Base-by-base conservation (phyloP, 2,888 invertebrate species). In the Eilema depressum region DNA sequence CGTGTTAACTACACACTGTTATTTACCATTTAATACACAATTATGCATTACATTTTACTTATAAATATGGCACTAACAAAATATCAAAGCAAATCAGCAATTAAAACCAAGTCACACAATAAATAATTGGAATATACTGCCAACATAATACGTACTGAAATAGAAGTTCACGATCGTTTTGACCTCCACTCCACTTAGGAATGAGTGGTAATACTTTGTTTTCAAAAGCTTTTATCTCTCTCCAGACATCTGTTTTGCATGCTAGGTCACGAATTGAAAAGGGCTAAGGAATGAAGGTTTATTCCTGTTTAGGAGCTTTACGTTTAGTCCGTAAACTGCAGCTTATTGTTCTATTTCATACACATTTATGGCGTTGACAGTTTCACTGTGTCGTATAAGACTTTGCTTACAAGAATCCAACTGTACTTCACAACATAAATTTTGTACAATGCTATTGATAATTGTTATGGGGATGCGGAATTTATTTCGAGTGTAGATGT, bases 241-340 rank as follows among this genome's bases (percentile, higher is more conserved):
- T 73, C 72, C 80, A 83, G 83, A 83, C 78, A 77, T 80, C 82
- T 83, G 75, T 75, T 86, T 85, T 83, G 84, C 86, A 89, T 90
- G 89, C 90, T 77, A 83, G 86, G 89, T 89, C 91, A 89, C 90
- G 91, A 82, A 86, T 81, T 82, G 83, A 86, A 86, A 86, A 83
- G 86, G 86, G 81, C 83, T 83, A 69, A 81, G 81, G 75, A 73
- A 82, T 80, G 81, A 77, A 73, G 84, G 81, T 81, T 80, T 83
- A 83, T 84, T 87, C 86, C 86, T 80, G 79, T 82, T 85, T 86
- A 76, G 87, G 83, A 78, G 69, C 77, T 79, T 82, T 79, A 77
- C 81, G 83, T 78, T 87, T 83, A 75, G 81, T 79, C 76, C 78
- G 75, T 82, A 77, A 84, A 83, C 75, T 79, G 73, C 73, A 77